These are phyloP conservation scores for Candoia aspera DNA, from an alignment of 2,113 vertebrate species.

Conservation along the genomic window DNA sequence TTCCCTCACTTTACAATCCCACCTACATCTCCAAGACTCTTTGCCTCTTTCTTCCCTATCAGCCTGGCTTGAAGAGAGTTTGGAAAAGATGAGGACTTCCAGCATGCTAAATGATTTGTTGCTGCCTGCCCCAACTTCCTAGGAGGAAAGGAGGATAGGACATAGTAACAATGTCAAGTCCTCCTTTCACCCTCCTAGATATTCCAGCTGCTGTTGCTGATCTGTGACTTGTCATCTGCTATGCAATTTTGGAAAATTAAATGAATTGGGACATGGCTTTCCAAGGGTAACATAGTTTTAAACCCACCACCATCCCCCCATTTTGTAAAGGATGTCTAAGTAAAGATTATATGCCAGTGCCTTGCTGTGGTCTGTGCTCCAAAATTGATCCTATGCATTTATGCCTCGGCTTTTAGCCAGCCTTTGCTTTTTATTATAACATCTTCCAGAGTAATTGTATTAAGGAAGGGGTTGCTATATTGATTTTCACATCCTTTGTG, in stretches of 20 bases:
- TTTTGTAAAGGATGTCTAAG: neutral
- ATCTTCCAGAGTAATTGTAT: neutral
- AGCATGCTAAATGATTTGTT: neutral
- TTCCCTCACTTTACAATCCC: neutral
- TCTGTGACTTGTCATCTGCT: neutral
- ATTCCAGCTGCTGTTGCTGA: neutral
- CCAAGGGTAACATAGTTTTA: neutral
- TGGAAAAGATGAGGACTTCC: neutral
- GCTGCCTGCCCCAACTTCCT: neutral
- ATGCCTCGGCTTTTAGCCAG: neutral
- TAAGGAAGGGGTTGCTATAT: slow-evolving; percentile 18
- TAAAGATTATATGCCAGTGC: slow-evolving; percentile 12
- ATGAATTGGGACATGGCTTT: neutral
- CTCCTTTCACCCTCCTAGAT: neutral
- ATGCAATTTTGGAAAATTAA: neutral
- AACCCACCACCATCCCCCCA: neutral
- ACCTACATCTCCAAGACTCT: neutral
- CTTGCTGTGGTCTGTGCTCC: neutral
- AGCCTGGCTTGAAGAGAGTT: neutral
- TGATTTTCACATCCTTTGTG: slow-evolving; percentile 7
- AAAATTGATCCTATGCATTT: slow-evolving; percentile 30
- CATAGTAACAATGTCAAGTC: neutral
- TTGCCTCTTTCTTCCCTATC: neutral
- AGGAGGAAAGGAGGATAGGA: neutral
- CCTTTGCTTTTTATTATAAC: slow-evolving; percentile 11